Base-by-base conservation (phyloP, 2,113 vertebrate genomes). In the Leuciscus idus region DNA sequence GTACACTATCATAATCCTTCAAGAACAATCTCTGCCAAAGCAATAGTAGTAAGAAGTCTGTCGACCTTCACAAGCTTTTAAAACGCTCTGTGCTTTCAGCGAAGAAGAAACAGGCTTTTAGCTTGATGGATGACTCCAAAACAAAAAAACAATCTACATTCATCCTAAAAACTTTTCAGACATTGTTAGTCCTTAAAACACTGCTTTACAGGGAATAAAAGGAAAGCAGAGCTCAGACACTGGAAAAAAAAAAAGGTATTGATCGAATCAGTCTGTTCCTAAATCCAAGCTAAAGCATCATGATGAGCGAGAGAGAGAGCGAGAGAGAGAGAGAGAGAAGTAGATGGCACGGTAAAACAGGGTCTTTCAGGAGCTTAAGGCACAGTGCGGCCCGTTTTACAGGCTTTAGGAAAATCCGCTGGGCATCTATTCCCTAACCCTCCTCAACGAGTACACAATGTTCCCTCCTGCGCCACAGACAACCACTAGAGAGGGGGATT, bases 391-490 rank as follows among this genome's bases (percentile, higher is more conserved):
- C 73, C 76, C 75, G 87, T 90, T 87, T 87, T 78, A 77, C 61
- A 83, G 86, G 85, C 85, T 89, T 90, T 85, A 76, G 59, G 84
- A 79, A 86, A 89, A 91, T 88, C 85, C 70, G 19, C 39, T 74
- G 59, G 66, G 21, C 84, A 55, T 59, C 50, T n/a, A 33, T 75
- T 61, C 83, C 57, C 81, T 30, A 28, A 73, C 80, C 70, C 62
- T 73, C 61, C 39, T 33, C 39, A 46, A 33, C 4, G 30, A 80
- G 66, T 28, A 30, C 61, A 21, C 48, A 48, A 52, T 85, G 84
- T 72, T 75, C 88, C 79, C 80, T 48, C 26, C 21, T 50, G 46
- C 3, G 0, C 30, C 13, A 23, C 62, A 55, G 59, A 61, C 39
- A 85, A n/a, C 74, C 36, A 75, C 52, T 48, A 12, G 55, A 80